Percentiles rank a stretch among this genome's conserved stretches.
These are phyloP conservation scores for Trypoxylus dichotomus DNA, from an alignment of 1,140 invertebrate species.

Conservation along the genomic window DNA sequence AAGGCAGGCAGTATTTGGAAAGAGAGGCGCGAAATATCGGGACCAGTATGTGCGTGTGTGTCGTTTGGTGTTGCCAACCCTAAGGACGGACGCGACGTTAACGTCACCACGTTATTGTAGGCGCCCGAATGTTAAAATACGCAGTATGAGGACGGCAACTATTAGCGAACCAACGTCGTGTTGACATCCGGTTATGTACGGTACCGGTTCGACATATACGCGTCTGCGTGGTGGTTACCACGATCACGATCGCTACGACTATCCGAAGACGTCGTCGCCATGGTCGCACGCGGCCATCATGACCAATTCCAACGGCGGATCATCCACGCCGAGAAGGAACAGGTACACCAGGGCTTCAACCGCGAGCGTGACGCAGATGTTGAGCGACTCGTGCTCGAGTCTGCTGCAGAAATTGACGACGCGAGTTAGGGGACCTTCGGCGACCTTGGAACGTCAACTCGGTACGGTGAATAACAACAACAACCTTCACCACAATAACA, in stretches of 20 bases:
- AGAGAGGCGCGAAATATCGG: not conserved
- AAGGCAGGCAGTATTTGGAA: not conserved
- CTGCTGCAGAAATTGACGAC: slow-evolving; percentile 76
- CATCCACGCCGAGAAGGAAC: slow-evolving; percentile 57
- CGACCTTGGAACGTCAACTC: slow-evolving; percentile 46
- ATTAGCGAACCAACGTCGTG: no score
- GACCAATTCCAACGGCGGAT: slow-evolving; percentile 43
- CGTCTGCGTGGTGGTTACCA: slow-evolving; percentile 44
- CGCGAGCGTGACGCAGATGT: slow-evolving; percentile 78
- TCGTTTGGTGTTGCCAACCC: no score
- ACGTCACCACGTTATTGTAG: slow-evolving; percentile 25
- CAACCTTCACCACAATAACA: not conserved
- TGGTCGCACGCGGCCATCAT: slow-evolving; percentile 37
- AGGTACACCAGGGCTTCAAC: slow-evolving; percentile 76
- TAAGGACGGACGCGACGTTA: not conserved
- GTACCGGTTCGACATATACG: slow-evolving; percentile 44
- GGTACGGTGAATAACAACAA: slow-evolving; percentile 48
- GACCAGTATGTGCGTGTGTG: not conserved
- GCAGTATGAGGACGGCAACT: not conserved
- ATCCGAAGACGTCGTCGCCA: slow-evolving; percentile 44
- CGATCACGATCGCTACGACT: slow-evolving; percentile 40
- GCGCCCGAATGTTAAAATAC: slow-evolving; percentile 32
- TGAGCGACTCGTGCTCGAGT: slow-evolving; percentile 82
- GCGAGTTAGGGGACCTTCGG: slow-evolving; percentile 67
- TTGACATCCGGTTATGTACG: slow-evolving; percentile 41